A percentile compares a stretch with the other conserved stretches of the same genome.
Evolutionary conservation across 2,113 vertebrate species (phyloP).

Genomic region (Coryphaenoides rupestris): DNA sequence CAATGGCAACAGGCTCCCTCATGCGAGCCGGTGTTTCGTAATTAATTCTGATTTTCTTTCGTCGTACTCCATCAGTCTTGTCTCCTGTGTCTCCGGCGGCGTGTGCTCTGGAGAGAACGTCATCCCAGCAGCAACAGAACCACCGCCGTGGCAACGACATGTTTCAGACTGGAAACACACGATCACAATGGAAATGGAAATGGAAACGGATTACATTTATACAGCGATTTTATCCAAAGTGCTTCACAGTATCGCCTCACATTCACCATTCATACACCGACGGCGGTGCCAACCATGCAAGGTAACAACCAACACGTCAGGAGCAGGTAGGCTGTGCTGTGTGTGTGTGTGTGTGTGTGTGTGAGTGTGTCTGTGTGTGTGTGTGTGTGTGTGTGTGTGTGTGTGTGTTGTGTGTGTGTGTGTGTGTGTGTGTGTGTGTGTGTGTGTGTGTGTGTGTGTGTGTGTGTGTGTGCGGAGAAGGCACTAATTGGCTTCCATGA

Average conservation of each 20-base stretch:
- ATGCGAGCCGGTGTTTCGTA: conserved; percentile 5
- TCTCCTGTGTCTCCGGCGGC: not conserved
- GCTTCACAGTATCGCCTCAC: too few species aligned
- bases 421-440: not conserved
- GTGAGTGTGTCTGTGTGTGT: conserved; percentile 9
- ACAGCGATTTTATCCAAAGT: too few species aligned
- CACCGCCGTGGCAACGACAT: too few species aligned
- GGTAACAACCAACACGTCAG: too few species aligned
- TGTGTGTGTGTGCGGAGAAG: not conserved
- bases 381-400: conserved; percentile 12
- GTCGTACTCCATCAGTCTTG: not conserved
- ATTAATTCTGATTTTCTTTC: conserved; percentile 3
- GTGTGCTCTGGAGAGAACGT: conserved; percentile 8
- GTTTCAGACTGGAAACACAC: too few species aligned
- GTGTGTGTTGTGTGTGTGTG: conserved; percentile 1
- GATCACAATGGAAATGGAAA: too few species aligned
- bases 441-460: not conserved
- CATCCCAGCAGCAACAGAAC: conserved; percentile 19
- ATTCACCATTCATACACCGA: too few species aligned
- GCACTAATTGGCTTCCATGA: not conserved
- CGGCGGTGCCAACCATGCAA: too few species aligned
- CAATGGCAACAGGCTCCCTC: not conserved
- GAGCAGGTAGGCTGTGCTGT: not conserved
- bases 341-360: conserved; percentile 1
- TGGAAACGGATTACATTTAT: too few species aligned